Base-by-base conservation (phyloP, 2,888 invertebrate species). In the Miltochrista miniata region DNA sequence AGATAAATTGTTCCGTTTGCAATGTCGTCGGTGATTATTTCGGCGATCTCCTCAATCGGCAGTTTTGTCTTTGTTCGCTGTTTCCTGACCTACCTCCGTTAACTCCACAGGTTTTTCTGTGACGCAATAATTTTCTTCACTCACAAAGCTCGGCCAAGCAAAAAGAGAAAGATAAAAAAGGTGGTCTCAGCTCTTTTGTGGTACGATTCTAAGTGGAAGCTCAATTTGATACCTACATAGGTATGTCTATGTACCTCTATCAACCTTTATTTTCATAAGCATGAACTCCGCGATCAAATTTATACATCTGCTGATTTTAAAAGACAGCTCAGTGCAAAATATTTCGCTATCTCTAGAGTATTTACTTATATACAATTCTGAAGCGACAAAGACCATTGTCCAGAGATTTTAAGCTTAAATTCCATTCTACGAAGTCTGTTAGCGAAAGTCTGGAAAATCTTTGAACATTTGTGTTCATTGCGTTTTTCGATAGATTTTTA, bases 141-240 rank as follows among this genome's bases (percentile, higher is more conserved):
- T 80, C 73, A 70, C 72, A 69, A 67, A 72, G 73, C 54, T 77
- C 85, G 79, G 54, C 81, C 81, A 84, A 83, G 82, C 83, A 85
- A 83, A 82, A 85, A 77, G 75, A 71, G 76, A 64, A 73, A 85
- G 85, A 86, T 86, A 87, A 87, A 87, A 86, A 83, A 80, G 79
- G 78, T 79, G 74, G 76, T 68, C 64, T 81, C 81, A 82, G 82
- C 82, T 76, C 79, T 84, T 85, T 83, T 82, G 81, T 81, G 73
- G 74, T 54, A 46, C 54, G 56, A 13, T 54, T 74, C 71, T 69
- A 63, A n/a, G 70, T 70, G 74, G 54, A 45, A 52, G 58, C 56
- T 55, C 68, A 53, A 74, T 73, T 69, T 69, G 55, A 64, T 59
- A 63, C 50, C 63, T 38, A 36, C 8, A 51, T 49, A 34, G 38